Conservation (phyloP, 2,888 invertebrate species). For the Papilio elwesi region DNA sequence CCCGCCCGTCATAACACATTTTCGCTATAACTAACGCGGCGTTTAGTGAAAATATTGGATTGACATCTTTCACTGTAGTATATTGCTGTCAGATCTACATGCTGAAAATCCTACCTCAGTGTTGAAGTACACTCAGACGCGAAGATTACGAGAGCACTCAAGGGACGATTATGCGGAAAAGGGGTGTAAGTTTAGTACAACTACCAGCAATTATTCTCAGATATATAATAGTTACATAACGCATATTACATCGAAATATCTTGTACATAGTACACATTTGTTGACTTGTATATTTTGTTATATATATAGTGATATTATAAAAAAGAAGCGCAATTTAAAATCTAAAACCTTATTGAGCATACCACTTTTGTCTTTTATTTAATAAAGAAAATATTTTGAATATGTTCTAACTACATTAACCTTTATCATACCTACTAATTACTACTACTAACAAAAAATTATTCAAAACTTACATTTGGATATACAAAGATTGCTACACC, state of each 20-base stretch:
- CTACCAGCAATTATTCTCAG: constrained; percentile 12
- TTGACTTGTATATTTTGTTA: background rate
- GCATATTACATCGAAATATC: background rate
- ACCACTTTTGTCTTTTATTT: no score
- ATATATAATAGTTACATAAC: background rate
- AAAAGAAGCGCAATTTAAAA: no score
- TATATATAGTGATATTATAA: background rate
- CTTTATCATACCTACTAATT: no score
- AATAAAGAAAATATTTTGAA: no score
- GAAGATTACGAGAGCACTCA: constrained; percentile 23
- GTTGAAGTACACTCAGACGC: constrained; percentile 29
- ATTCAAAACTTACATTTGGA: no score
- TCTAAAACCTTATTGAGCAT: no score
- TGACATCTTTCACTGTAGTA: background rate
- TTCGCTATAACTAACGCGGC: no score
- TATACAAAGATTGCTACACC: no score
- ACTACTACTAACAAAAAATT: no score
- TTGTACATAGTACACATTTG: background rate
- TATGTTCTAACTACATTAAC: no score
- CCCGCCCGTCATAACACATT: no score
- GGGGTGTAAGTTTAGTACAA: constrained; percentile 20
- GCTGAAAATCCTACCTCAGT: constrained; percentile 23
- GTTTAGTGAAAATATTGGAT: background rate
- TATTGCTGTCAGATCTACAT: background rate
- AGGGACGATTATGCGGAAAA: constrained; percentile 28